phyloP scores from a whole-genome alignment of 2,888 invertebrate species.

The Campaea margaritaria region DNA sequence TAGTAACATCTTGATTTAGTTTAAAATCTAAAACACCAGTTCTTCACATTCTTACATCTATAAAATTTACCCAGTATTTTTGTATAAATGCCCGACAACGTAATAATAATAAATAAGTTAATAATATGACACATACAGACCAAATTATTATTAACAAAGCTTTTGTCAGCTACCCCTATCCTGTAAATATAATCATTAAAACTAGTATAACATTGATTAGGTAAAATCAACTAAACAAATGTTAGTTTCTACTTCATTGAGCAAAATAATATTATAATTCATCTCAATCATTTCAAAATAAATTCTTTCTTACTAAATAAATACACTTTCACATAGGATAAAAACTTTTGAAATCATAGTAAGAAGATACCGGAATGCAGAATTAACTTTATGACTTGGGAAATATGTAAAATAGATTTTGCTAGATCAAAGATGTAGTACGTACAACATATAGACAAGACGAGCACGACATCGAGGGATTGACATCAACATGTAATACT shows the following conservation, averaged over 20 bases:
- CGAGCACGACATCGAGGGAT: conserved; percentile 9
- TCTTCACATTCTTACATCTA: conserved; percentile 13
- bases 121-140: not conserved
- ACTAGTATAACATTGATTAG: not conserved
- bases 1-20: conserved; percentile 52
- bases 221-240: not conserved
- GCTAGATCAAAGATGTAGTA: too few species aligned
- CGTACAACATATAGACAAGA: not conserved
- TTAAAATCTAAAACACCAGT: conserved; percentile 13
- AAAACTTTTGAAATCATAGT: too few species aligned
- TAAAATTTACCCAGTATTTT: not conserved
- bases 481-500: conserved; percentile 34
- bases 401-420: too few species aligned
- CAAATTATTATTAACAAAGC: too few species aligned
- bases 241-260: not conserved
- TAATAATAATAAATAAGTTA: not conserved
- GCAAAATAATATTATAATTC: not conserved
- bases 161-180: too few species aligned
- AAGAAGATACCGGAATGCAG: too few species aligned
- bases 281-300: not conserved
- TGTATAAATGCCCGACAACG: conserved; percentile 17
- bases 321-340: too few species aligned
- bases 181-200: not conserved
- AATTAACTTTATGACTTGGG: too few species aligned
- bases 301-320: too few species aligned